phyloP scores from a whole-genome alignment of 2,797 vertebrate species.

The Hyperoplus lanceolatus region DNA sequence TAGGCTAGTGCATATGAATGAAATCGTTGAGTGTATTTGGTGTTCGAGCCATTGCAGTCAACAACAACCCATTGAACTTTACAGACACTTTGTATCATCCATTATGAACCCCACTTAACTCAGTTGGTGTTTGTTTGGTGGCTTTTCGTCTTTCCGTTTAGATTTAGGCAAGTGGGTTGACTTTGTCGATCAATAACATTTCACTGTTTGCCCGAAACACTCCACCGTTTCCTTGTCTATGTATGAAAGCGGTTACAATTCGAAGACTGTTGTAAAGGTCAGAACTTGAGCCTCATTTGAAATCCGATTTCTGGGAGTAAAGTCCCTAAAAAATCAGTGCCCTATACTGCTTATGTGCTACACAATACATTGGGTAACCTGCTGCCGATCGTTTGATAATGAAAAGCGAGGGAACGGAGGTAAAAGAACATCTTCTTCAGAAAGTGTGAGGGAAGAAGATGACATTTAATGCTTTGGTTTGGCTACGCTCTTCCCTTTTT shows the following conservation, averaged over 20 bases:
- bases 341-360: slow-evolving; percentile 23
- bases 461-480: slow-evolving; percentile 34
- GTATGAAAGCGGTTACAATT: slow-evolving; percentile 1
- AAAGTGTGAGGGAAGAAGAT: slow-evolving; percentile 19
- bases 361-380: slow-evolving; percentile 38
- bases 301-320: slow-evolving; percentile 41
- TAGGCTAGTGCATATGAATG: background rate
- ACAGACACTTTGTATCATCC: background rate
- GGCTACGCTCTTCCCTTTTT: slow-evolving; percentile 23
- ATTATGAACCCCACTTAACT: background rate
- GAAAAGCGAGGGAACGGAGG: slow-evolving; percentile 16
- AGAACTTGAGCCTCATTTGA: slow-evolving; percentile 30
- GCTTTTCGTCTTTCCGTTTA: background rate
- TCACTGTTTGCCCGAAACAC: background rate
- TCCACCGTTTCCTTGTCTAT: background rate
- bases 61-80: background rate
- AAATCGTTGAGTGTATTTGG: background rate
- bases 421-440: slow-evolving; percentile 13
- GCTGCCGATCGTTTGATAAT: slow-evolving; percentile 26
- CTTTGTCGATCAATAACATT: background rate
- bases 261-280: slow-evolving; percentile 26
- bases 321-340: slow-evolving; percentile 41
- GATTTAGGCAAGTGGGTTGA: background rate
- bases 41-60: background rate
- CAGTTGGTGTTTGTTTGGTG: slow-evolving; percentile 1